phyloP scores from a whole-genome alignment of 2,113 vertebrate species.

The Tetrao urogallus region DNA sequence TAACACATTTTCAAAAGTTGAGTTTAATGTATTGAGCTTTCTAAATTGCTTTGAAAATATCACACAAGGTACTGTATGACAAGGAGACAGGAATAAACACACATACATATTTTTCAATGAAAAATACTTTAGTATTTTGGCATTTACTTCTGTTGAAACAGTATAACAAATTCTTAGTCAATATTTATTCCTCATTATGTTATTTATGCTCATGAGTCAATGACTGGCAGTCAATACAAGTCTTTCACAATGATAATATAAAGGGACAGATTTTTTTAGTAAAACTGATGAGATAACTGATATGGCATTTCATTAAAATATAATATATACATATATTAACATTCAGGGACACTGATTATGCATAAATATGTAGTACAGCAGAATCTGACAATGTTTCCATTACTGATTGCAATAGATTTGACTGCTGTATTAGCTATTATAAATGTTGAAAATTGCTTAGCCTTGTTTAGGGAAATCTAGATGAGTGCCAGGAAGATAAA shows the following conservation, averaged over 20 bases:
- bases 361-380: not conserved
- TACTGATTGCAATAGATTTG: not conserved
- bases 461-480: not conserved
- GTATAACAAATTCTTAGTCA: not conserved
- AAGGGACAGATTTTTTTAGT: not conserved
- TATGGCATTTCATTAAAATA: not conserved
- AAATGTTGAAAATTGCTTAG: not conserved
- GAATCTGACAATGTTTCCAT: not conserved
- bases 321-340: not conserved
- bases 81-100: not conserved
- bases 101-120: constrained; percentile 17
- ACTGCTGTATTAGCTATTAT: not conserved
- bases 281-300: not conserved
- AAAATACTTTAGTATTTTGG: constrained; percentile 1
- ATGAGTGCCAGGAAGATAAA: not conserved
- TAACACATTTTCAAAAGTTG: constrained; percentile 35
- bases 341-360: not conserved
- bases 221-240: not conserved
- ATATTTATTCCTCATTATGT: constrained; percentile 17
- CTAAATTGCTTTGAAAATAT: constrained; percentile 56
- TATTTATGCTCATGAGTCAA: constrained; percentile 5
- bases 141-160: not conserved
- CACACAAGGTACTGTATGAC: not conserved
- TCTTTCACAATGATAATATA: not conserved
- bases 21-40: constrained; percentile 47